Percentiles rank a stretch among this genome's conserved stretches.
Conservation (phyloP, 2,888 invertebrate genomes). For the Polymixis flavicincta region DNA sequence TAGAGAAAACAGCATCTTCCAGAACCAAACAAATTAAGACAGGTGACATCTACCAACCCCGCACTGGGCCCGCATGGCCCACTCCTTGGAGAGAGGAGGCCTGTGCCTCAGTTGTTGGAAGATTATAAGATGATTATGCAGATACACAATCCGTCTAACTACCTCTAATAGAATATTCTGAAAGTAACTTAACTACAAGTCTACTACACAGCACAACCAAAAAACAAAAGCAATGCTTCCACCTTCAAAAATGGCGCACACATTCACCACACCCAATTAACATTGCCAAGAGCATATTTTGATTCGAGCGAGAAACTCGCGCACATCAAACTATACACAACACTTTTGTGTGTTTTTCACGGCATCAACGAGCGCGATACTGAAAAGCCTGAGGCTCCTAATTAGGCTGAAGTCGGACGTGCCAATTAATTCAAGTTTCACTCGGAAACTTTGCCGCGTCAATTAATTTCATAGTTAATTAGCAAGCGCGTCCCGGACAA, state of each 20-base stretch:
- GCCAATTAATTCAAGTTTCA: constrained; percentile 91
- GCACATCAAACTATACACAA: constrained; percentile 75
- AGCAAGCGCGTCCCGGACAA: constrained; percentile 86
- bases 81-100: too few relatives aligned
- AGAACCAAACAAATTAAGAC: too few relatives aligned
- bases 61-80: too few relatives aligned
- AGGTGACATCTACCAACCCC: too few relatives aligned
- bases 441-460: constrained; percentile 90
- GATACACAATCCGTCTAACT: background rate
- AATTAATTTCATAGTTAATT: constrained; percentile 91
- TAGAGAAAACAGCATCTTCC: too few relatives aligned
- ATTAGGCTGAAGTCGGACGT: constrained; percentile 91
- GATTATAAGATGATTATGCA: too few relatives aligned
- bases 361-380: constrained; percentile 87
- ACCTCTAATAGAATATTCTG: background rate
- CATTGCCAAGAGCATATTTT: constrained; percentile 67
- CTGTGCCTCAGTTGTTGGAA: too few relatives aligned
- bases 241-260: constrained; percentile 39
- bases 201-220: background rate
- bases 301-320: constrained; percentile 65
- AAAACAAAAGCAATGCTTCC: constrained; percentile 18
- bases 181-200: constrained; percentile 1
- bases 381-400: constrained; percentile 90
- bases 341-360: constrained; percentile 90
- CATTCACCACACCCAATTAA: constrained; percentile 73